Base-by-base conservation (phyloP, 2,797 vertebrate genomes). In the Pseudochaenichthys georgianus region DNA sequence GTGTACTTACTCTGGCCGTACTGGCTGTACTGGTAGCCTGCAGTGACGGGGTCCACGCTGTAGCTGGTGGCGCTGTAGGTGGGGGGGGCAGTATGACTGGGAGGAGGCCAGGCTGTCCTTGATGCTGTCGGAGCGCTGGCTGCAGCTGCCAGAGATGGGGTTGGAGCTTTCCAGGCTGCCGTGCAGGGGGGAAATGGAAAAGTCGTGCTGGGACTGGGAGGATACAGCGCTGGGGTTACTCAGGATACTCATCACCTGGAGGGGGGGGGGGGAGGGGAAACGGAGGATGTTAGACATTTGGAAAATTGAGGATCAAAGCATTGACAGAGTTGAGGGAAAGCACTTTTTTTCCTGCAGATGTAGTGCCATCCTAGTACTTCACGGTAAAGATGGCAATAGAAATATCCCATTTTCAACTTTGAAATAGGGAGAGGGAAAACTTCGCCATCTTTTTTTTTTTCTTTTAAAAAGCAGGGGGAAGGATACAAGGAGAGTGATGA, bases 221-320 rank as follows among this genome's bases (percentile, higher is more conserved):
- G 96, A 92, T 68, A 99, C 96, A 0, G 94, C 97, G 0, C 96
- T 95, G 78, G 97, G 97, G 90, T 96, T 99, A 90, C 97, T 97
- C 91, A 99, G 93, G 85, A 99, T 98, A 83, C 98, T 98, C 98
- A 99, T 98, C 89, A 99, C 98, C 98, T 99, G 94, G 60, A n/a
- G n/a, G 94, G 94, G 71, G 88, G 21, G 21, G 21, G n/a, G 0
- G 31, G 12, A 43, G 73, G 71, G 61, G 68, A 51, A 79, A 71
- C 23, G 60, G 81, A 85, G 84, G 92, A 85, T 85, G 87, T 90
- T 84, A 87, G 78, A 87, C 80, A 82, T 84, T 89, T 87, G 79
- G 78, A 87, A 88, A 87, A 84, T 83, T 84, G 75, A 88, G 87
- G 87, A 90, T 91, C 86, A 91, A 91, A 90, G 87, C 88, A 80